phyloP scores from a whole-genome alignment of 2,888 invertebrate species.

The Pristionchus mayeri region DNA sequence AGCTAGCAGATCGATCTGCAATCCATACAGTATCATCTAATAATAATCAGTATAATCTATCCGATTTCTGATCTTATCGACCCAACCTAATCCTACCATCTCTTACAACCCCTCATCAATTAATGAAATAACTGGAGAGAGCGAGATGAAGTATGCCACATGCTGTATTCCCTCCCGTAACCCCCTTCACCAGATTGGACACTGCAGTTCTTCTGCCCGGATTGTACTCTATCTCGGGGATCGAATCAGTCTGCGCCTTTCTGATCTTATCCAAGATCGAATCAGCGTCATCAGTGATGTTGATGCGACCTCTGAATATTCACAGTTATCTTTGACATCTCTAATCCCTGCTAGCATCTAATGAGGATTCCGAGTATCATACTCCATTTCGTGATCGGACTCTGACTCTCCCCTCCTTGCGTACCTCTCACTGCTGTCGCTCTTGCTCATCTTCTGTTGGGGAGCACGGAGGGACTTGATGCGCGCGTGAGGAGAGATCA shows the following conservation, averaged over 20 bases:
- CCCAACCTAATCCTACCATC: not conserved
- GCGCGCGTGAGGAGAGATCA: conserved; percentile 68
- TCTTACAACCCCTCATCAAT: not conserved
- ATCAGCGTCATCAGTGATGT: conserved; percentile 77
- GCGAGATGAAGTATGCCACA: not conserved
- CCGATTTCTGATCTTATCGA: not conserved
- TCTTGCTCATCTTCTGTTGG: conserved; percentile 94
- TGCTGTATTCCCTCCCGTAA: conserved; percentile 58
- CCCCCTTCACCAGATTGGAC: conserved; percentile 84
- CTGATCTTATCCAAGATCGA: conserved; percentile 70
- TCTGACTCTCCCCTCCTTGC: not conserved
- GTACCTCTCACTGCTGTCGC: conserved; percentile 43
- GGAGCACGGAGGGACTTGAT: conserved; percentile 90
- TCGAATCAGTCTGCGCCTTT: conserved; percentile 92
- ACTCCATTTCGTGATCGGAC: not conserved
- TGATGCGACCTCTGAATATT: conserved; percentile 86
- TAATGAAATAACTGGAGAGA: not conserved
- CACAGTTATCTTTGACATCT: not conserved
- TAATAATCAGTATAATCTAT: not conserved
- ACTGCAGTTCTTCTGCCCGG: conserved; percentile 88
- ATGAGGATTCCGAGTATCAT: not conserved
- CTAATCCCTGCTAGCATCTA: not conserved
- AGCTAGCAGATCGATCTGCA: conserved; percentile 47
- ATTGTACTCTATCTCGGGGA: conserved; percentile 87
- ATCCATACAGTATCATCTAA: no score